Conservation (phyloP, 2,888 invertebrate genomes). For the Perdita meconis region DNA sequence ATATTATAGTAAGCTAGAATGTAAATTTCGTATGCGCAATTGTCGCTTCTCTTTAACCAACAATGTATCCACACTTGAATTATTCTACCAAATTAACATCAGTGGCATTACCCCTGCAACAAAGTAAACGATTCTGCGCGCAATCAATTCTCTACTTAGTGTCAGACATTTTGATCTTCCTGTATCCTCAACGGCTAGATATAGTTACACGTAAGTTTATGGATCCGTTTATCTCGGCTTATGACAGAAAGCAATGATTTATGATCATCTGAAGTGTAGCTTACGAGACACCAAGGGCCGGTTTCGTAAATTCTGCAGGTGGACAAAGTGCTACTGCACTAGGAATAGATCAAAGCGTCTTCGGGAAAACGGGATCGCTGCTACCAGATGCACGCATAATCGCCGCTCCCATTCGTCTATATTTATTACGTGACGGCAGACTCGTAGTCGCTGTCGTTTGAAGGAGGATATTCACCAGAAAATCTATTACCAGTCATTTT, state of each 20-base stretch:
- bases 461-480: slow-evolving; percentile 57
- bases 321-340: slow-evolving; percentile 57
- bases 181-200: background rate
- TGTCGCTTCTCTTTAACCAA: no score
- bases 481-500: no score
- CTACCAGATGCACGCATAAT: slow-evolving; percentile 60
- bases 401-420: slow-evolving; percentile 61
- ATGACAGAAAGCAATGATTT: slow-evolving; percentile 50
- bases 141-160: background rate
- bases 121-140: no score
- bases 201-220: slow-evolving; percentile 25
- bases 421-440: slow-evolving; percentile 67
- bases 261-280: slow-evolving; percentile 46
- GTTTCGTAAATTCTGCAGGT: slow-evolving; percentile 72
- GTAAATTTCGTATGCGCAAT: no score
- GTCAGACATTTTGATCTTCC: slow-evolving; percentile 1
- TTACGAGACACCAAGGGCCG: slow-evolving; percentile 49
- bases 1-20: no score
- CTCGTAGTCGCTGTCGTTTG: slow-evolving; percentile 60
- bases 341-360: slow-evolving; percentile 76
- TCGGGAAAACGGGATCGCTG: slow-evolving; percentile 50
- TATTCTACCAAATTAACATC: no score
- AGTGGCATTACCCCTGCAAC: no score
- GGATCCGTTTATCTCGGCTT: slow-evolving; percentile 26
- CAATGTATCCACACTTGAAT: no score